Evolutionary conservation across 2,888 invertebrate species (phyloP).

Genomic region (Polydrusus pterygomalis): DNA sequence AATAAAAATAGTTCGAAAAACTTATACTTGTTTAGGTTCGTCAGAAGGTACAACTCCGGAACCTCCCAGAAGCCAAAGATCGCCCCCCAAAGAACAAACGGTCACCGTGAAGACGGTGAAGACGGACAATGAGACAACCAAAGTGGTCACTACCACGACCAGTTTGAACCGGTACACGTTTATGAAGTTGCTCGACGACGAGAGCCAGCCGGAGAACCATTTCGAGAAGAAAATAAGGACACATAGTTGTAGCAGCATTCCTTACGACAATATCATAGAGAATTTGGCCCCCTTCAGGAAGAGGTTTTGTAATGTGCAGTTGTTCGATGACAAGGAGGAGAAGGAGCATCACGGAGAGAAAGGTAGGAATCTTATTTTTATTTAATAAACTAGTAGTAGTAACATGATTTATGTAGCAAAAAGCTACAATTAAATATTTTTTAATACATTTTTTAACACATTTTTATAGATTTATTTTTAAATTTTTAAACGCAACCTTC

Average conservation of each 20-base stretch:
- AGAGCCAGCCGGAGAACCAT: slow-evolving; percentile 61
- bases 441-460: no score
- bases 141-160: slow-evolving; percentile 66
- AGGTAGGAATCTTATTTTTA: slow-evolving; percentile 55
- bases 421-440: no score
- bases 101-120: slow-evolving; percentile 63
- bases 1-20: no score
- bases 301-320: slow-evolving; percentile 69
- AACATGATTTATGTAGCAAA: no score
- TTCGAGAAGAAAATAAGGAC: slow-evolving; percentile 65
- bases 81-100: slow-evolving; percentile 60
- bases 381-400: no score
- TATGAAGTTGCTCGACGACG: slow-evolving; percentile 66
- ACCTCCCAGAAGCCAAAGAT: slow-evolving; percentile 49
- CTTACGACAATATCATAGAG: slow-evolving; percentile 71
- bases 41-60: slow-evolving; percentile 31
- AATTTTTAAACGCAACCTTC: no score
- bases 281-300: slow-evolving; percentile 71
- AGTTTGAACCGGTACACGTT: slow-evolving; percentile 69
- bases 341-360: slow-evolving; percentile 55
- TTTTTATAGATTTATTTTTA: no score
- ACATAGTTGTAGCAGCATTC: slow-evolving; percentile 70
- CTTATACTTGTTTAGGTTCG: slow-evolving; percentile 16
- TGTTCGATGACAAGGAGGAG: slow-evolving; percentile 66
- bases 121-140: slow-evolving; percentile 66